Evolutionary conservation across 53 echinoderm and acorn worm genomes (phyloP).

Genomic region (Paelopatides confundens): DNA sequence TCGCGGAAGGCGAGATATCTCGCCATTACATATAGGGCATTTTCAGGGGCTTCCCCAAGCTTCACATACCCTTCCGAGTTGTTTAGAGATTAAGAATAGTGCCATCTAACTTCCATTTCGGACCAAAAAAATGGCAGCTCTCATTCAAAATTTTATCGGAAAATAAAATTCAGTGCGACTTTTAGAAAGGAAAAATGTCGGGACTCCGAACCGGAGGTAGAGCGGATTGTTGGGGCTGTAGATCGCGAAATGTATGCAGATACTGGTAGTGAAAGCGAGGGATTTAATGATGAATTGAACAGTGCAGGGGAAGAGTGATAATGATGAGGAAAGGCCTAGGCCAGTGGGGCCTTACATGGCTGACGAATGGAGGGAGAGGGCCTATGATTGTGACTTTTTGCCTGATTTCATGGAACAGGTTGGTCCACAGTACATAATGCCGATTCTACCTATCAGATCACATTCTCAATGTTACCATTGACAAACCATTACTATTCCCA

Average conservation of each 20-base stretch:
- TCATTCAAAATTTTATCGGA: not conserved
- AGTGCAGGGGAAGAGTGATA: constrained; percentile 1
- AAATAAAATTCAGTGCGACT: not conserved
- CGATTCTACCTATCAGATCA: not conserved
- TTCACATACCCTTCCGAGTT: not conserved
- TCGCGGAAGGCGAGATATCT: constrained; percentile 15
- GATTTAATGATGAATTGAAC: not conserved
- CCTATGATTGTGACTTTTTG: too few relatives aligned
- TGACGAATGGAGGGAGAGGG: not conserved
- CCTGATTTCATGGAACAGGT: not conserved
- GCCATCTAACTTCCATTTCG: not conserved
- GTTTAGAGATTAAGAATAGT: not conserved
- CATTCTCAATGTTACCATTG: not conserved
- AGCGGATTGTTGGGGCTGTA: not conserved
- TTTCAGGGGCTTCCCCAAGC: constrained; percentile 13
- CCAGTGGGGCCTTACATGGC: not conserved
- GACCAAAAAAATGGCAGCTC: constrained; percentile 10
- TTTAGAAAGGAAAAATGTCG: not conserved
- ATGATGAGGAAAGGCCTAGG: constrained; percentile 5
- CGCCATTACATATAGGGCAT: constrained; percentile 7
- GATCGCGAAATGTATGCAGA: not conserved
- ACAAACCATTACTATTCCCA: constrained; percentile 14
- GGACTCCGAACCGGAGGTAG: constrained; percentile 1
- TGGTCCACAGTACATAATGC: not conserved
- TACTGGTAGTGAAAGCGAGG: constrained; percentile 19